Conservation (phyloP, 2,888 invertebrate genomes). For the Ormyrus nitidulus region DNA sequence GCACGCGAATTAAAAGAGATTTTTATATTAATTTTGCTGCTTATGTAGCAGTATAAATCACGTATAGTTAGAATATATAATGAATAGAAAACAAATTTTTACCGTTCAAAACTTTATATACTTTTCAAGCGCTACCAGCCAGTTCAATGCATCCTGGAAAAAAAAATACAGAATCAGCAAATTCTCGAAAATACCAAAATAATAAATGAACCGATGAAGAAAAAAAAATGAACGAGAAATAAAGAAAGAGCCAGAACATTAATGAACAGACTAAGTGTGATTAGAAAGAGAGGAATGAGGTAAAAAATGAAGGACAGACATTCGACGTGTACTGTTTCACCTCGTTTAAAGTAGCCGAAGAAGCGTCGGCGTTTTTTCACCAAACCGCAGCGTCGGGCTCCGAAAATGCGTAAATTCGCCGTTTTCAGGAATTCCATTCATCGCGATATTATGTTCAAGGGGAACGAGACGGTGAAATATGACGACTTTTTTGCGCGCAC, state of each 20-base stretch:
- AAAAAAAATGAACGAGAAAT: not conserved
- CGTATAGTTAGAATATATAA: too few relatives aligned
- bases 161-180: not conserved
- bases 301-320: not conserved
- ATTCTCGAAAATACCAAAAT: not conserved
- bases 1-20: too few relatives aligned
- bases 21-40: too few relatives aligned
- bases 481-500: constrained; percentile 27
- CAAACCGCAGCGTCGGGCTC: not conserved
- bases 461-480: constrained; percentile 33
- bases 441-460: constrained; percentile 30
- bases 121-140: too few relatives aligned
- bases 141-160: too few relatives aligned
- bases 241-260: not conserved
- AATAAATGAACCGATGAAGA: not conserved
- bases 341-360: constrained; percentile 16
- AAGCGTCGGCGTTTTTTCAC: constrained; percentile 13
- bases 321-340: constrained; percentile 22
- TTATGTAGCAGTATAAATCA: too few relatives aligned
- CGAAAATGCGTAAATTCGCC: constrained; percentile 17
- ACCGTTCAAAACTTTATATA: too few relatives aligned
- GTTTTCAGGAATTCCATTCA: constrained; percentile 48
- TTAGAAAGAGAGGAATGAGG: too few relatives aligned
- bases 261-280: too few relatives aligned
- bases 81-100: too few relatives aligned